Evolutionary conservation across 2,888 invertebrate species (phyloP), one percentile per base, ranked within the genome.

Genomic region (Dolomedes plantarius): DNA sequence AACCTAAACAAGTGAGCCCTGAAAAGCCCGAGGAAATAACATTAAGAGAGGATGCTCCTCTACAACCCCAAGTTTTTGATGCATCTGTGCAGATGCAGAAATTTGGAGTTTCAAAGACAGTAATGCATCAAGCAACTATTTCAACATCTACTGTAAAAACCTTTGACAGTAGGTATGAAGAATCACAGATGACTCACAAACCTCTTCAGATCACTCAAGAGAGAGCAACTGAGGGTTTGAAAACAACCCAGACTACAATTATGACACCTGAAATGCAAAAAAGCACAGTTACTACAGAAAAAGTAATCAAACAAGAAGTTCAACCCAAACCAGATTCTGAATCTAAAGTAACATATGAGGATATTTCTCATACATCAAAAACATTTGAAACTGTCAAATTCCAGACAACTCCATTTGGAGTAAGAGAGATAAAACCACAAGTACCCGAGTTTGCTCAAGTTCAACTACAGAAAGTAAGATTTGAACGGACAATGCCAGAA

Each of bases 391-490:
- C 36, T 16, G 29, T 65, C 19, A 68, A 68, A 68, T 23, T 68
- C 9, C 68, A 68, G 13, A 32, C 68, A 11, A n/a, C 39, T 23
- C 16, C 11, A 23, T 36, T 83, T 32, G 62, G 50, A 65, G 87
- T 74, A 77, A 65, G 6, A 29, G 50, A 69, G 65, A 62, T 71
- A 39, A 56, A 72, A 72, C 31, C 41, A 3, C 74, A 76, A 46
- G 11, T 41, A 23, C 85, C 85, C 23, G 46, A 74, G 7, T 78
- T 69, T 46, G 56, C 75, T 16, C 67, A 73, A 32, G 74, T 86
- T 9, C 67, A 31, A 0, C 16, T 86, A 19, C 76, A 88, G 68
- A 67, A 86, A 67, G 65, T 71, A 36, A 81, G 32, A 56, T 36
- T 71, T 16, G 71, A 77, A 56, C 71, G 41, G 16, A 31, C 11